These are phyloP conservation scores for Vidua macroura DNA, from an alignment of 2,113 vertebrate species.

Conservation along the genomic window DNA sequence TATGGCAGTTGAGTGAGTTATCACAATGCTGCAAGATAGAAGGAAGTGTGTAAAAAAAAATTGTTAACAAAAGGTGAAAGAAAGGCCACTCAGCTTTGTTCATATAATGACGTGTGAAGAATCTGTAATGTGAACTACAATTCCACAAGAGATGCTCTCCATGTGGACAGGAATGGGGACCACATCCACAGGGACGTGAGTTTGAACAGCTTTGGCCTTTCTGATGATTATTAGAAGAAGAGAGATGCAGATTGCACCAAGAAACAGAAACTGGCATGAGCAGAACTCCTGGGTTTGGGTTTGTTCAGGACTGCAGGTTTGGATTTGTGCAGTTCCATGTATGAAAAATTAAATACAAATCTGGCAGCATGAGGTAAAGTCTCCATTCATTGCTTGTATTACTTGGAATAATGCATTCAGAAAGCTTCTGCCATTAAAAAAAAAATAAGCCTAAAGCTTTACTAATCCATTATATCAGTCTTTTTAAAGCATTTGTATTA, in stretches of 20 bases:
- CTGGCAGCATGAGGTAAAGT: not conserved
- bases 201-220: not conserved
- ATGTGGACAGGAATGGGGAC: not conserved
- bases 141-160: not conserved
- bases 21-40: not conserved
- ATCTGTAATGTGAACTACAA: not conserved
- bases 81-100: not conserved
- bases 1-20: not conserved
- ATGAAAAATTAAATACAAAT: not conserved
- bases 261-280: not conserved
- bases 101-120: not conserved
- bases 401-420: not conserved
- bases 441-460: not conserved
- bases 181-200: accelerated
- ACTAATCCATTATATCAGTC: not conserved
- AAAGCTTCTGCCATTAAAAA: not conserved
- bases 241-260: not conserved
- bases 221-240: not conserved
- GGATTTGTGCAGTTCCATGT: not conserved
- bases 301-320: not conserved
- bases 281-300: not conserved
- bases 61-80: not conserved
- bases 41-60: not conserved
- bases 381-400: not conserved
- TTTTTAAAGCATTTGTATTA: not conserved